phyloP scores from a whole-genome alignment of 2,888 invertebrate species.

The Lasioglossum villosulum region DNA sequence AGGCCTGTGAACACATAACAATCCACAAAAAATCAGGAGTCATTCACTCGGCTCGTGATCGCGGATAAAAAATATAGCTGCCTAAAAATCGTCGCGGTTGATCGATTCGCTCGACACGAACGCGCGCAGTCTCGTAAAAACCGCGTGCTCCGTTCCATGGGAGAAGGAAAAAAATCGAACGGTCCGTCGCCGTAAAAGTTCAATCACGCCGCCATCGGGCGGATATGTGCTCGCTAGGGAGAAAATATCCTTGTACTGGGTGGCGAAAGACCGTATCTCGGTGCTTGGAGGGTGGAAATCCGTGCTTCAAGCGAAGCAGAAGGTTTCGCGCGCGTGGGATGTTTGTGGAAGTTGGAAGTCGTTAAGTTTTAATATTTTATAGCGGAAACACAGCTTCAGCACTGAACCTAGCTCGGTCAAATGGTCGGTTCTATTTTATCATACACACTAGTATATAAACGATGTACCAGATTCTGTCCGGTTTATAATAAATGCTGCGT shows the following conservation, averaged over 20 bases:
- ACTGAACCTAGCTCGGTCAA: neutral
- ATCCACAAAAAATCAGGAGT: constrained; percentile 17
- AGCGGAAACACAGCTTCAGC: neutral
- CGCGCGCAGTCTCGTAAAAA: constrained; percentile 27
- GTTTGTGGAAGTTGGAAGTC: neutral
- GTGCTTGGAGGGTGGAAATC: neutral
- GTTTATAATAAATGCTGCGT: no score
- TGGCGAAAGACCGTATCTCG: neutral
- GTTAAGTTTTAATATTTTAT: neutral
- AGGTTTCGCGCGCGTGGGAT: no score
- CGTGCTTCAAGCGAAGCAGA: neutral
- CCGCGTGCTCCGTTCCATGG: neutral
- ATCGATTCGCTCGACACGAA: constrained; percentile 18
- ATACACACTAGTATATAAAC: no score
- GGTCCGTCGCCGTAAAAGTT: constrained; percentile 34
- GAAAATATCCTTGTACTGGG: neutral
- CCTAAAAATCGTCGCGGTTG: constrained; percentile 31
- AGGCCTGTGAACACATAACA: neutral
- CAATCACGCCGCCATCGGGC: constrained; percentile 10
- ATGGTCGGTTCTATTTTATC: neutral
- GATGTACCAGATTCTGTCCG: no score
- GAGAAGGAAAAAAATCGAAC: neutral
- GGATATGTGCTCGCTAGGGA: neutral
- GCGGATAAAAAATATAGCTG: neutral
- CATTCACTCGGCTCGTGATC: constrained; percentile 1